phyloP scores from a whole-genome alignment of 2,113 vertebrate genomes.

The Upupa epops region DNA sequence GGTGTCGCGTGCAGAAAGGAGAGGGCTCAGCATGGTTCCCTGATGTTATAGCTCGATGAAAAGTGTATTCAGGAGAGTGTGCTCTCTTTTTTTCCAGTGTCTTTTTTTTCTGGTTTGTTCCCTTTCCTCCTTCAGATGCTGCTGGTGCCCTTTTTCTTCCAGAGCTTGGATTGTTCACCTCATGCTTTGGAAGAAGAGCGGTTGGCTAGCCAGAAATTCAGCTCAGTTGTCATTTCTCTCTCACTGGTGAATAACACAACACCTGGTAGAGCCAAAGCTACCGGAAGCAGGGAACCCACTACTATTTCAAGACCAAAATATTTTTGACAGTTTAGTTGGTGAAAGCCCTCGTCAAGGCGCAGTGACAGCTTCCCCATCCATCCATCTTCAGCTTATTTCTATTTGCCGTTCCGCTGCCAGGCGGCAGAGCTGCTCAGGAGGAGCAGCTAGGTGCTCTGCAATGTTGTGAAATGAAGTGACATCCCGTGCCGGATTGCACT shows the following conservation, averaged over 20 bases:
- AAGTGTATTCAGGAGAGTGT: constrained; percentile 55
- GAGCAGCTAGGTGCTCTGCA: background rate
- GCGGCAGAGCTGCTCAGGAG: background rate
- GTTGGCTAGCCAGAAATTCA: background rate
- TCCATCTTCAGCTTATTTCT: background rate
- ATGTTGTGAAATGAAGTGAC: background rate
- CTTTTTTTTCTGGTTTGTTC: background rate
- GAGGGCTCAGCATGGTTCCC: constrained; percentile 62
- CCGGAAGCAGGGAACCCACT: background rate
- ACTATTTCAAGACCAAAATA: background rate
- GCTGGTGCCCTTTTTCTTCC: background rate
- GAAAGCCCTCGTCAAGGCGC: background rate
- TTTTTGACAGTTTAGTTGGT: constrained; percentile 1
- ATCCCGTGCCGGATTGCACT: background rate
- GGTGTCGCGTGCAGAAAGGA: constrained; percentile 71
- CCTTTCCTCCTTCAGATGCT: background rate
- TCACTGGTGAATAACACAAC: background rate
- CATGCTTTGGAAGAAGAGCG: background rate
- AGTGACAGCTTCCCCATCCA: background rate
- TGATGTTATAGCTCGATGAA: constrained; percentile 57
- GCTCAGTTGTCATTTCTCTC: background rate
- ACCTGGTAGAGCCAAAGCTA: background rate
- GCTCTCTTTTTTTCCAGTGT: constrained; percentile 12
- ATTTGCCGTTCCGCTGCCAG: background rate
- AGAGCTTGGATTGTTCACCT: constrained; percentile 20